Percentiles rank a stretch among this genome's conserved stretches.
phyloP scores from a whole-genome alignment of 2,113 vertebrate genomes.

The Sardina pilchardus region DNA sequence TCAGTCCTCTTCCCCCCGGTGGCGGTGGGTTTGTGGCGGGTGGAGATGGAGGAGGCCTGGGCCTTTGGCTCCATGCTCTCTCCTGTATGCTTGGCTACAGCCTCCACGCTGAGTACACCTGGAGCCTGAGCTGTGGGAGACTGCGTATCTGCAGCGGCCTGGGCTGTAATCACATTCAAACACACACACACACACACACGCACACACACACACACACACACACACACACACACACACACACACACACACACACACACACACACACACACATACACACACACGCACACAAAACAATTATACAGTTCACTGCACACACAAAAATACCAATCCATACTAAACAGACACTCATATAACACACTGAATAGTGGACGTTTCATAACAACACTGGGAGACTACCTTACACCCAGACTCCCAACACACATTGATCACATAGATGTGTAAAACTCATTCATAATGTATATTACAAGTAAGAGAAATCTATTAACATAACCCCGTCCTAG shows the following conservation, averaged over 20 bases:
- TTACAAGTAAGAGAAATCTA: too few species aligned
- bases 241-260: not conserved
- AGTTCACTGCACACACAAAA: too few species aligned
- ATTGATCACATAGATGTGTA: too few species aligned
- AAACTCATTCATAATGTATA: too few species aligned
- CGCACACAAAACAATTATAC: not conserved
- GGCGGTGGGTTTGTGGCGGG: constrained; percentile 37
- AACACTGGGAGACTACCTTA: too few species aligned
- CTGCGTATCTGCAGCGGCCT: not conserved
- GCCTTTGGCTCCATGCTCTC: constrained; percentile 37
- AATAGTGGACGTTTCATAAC: not conserved
- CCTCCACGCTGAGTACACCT: constrained; percentile 50
- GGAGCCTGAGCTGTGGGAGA: constrained; percentile 2
- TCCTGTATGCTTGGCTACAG: constrained; percentile 56
- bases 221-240: not conserved
- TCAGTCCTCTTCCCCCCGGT: constrained; percentile 17
- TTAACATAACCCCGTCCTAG: too few species aligned
- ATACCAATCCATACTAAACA: not conserved
- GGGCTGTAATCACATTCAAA: constrained; percentile 8
- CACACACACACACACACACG: not conserved
- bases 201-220: not conserved
- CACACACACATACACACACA: not conserved
- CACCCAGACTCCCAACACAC: too few species aligned
- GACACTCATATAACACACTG: not conserved
- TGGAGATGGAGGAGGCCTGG: constrained; percentile 24